phyloP scores from a whole-genome alignment of 2,888 invertebrate genomes.

The Linyphia triangularis region DNA sequence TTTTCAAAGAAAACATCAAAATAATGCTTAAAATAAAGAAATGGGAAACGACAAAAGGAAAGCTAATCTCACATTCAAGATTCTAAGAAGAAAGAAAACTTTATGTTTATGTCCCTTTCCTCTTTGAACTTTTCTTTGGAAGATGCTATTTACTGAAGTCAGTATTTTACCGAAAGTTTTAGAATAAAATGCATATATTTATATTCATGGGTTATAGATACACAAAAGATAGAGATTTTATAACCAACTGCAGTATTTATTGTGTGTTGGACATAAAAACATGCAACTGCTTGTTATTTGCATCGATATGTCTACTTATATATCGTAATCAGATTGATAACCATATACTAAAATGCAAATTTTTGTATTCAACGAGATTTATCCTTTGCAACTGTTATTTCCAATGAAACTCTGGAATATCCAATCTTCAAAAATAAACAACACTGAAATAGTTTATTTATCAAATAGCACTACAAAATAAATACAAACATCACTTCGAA shows the following conservation, averaged over 20 bases:
- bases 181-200: neutral
- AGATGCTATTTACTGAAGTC: neutral
- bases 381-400: neutral
- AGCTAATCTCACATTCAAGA: no score
- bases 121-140: neutral
- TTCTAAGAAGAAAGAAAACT: neutral
- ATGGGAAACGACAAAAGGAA: neutral
- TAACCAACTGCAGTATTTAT: neutral
- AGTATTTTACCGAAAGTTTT: neutral
- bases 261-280: neutral
- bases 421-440: no score
- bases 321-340: neutral
- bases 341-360: neutral
- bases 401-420: neutral
- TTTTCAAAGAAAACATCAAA: no score
- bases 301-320: neutral
- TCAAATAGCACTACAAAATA: no score
- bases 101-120: neutral
- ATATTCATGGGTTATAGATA: neutral
- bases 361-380: neutral
- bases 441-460: no score
- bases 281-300: neutral
- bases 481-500: no score
- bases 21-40: no score
- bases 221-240: neutral